Conservation (phyloP, 1,140 invertebrate species). For the Goniozus legneri region DNA sequence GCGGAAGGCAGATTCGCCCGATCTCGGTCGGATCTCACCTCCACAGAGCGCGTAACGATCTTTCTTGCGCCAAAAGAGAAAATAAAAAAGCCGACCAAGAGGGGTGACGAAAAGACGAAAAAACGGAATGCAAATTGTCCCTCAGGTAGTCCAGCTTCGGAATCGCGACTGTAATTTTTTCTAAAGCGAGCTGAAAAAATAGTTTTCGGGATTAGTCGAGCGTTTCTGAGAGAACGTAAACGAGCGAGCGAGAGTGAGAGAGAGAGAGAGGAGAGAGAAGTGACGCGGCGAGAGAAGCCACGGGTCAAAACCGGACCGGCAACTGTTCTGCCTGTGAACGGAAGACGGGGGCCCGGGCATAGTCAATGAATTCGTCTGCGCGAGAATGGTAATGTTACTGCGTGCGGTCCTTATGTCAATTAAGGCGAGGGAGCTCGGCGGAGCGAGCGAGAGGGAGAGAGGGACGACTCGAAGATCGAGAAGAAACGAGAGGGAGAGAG, state of each 20-base stretch:
- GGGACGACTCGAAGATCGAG: neutral
- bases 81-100: too few species aligned
- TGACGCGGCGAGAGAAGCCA: neutral
- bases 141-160: too few species aligned
- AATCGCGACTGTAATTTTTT: too few species aligned
- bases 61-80: neutral
- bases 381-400: conserved; percentile 43
- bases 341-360: conserved; percentile 41
- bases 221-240: neutral
- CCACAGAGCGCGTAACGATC: neutral
- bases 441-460: neutral
- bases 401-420: conserved; percentile 37
- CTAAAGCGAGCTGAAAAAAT: too few species aligned
- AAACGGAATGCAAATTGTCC: too few species aligned
- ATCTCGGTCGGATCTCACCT: too few species aligned
- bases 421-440: neutral
- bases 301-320: conserved; percentile 33
- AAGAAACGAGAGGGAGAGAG: conserved; percentile 4
- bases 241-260: neutral
- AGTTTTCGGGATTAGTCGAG: neutral
- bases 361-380: conserved; percentile 46
- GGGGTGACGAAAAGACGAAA: too few species aligned
- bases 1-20: too few species aligned
- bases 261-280: conserved; percentile 5
- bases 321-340: conserved; percentile 45